phyloP scores from a whole-genome alignment of 2,888 invertebrate genomes.

The Xestia sexstrigata region DNA sequence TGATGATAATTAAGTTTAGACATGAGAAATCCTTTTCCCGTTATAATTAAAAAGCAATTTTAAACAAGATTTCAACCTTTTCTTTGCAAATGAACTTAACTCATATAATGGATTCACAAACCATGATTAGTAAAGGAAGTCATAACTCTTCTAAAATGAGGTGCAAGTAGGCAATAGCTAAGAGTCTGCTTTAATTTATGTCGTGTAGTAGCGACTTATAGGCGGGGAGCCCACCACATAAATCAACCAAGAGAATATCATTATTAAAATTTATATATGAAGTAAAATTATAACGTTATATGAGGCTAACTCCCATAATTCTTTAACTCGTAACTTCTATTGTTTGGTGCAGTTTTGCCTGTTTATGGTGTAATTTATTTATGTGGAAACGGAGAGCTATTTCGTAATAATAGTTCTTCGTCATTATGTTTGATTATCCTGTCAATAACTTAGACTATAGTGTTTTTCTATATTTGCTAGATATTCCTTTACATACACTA shows the following conservation, averaged over 20 bases:
- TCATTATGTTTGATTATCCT: slow-evolving; percentile 33
- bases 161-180: slow-evolving; percentile 35
- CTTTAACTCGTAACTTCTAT: slow-evolving; percentile 15
- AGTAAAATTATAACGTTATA: slow-evolving; percentile 40
- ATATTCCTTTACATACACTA: too few relatives aligned
- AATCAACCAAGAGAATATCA: slow-evolving; percentile 46
- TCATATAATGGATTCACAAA: slow-evolving; percentile 2
- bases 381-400: slow-evolving; percentile 4
- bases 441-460: not conserved
- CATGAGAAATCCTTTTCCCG: not conserved
- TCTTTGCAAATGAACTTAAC: slow-evolving; percentile 20
- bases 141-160: slow-evolving; percentile 47
- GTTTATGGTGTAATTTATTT: slow-evolving; percentile 29
- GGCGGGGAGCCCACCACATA: slow-evolving; percentile 46
- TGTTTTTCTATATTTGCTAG: not conserved
- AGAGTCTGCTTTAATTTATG: slow-evolving; percentile 50
- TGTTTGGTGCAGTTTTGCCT: slow-evolving; percentile 17
- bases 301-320: slow-evolving; percentile 1
- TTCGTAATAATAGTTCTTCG: not conserved
- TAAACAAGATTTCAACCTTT: not conserved
- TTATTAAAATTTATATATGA: slow-evolving; percentile 57
- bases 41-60: not conserved
- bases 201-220: slow-evolving; percentile 46
- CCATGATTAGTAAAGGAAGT: slow-evolving; percentile 36
- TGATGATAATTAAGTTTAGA: too few relatives aligned